phyloP scores from a whole-genome alignment of 1,140 invertebrate species.

The Steinernema khuongi region DNA sequence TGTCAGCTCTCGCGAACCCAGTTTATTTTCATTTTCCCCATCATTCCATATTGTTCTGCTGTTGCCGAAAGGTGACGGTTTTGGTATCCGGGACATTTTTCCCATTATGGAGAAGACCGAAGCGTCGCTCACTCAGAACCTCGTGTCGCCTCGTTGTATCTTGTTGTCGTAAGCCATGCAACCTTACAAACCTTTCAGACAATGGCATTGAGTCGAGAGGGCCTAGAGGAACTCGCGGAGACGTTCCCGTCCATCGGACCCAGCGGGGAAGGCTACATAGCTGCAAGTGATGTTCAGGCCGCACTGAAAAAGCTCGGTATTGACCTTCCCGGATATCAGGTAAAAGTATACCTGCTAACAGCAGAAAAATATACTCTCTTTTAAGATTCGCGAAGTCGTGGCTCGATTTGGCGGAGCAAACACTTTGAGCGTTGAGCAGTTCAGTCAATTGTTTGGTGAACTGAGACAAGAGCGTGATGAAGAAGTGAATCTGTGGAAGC shows the following conservation, averaged over 20 bases:
- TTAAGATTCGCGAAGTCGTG: slow-evolving; percentile 48
- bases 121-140: too few species aligned
- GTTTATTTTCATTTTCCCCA: too few species aligned
- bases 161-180: too few species aligned
- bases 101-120: too few species aligned
- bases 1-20: too few species aligned
- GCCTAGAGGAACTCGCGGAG: slow-evolving; percentile 29
- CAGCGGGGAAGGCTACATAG: slow-evolving; percentile 39
- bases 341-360: too few species aligned
- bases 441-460: slow-evolving; percentile 69
- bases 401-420: slow-evolving; percentile 39
- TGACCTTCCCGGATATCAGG: slow-evolving; percentile 55
- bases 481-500: slow-evolving; percentile 81
- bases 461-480: slow-evolving; percentile 82
- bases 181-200: too few species aligned
- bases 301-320: slow-evolving; percentile 53
- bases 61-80: too few species aligned
- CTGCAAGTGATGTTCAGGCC: slow-evolving; percentile 38
- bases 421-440: slow-evolving; percentile 41
- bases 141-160: too few species aligned
- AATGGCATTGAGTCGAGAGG: slow-evolving; percentile 27
- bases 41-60: too few species aligned
- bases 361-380: too few species aligned
- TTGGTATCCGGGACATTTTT: too few species aligned
- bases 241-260: slow-evolving; percentile 23